These are phyloP conservation scores for Anoplopoma fimbria DNA, from an alignment of 2,113 vertebrate genomes.

Conservation along the genomic window DNA sequence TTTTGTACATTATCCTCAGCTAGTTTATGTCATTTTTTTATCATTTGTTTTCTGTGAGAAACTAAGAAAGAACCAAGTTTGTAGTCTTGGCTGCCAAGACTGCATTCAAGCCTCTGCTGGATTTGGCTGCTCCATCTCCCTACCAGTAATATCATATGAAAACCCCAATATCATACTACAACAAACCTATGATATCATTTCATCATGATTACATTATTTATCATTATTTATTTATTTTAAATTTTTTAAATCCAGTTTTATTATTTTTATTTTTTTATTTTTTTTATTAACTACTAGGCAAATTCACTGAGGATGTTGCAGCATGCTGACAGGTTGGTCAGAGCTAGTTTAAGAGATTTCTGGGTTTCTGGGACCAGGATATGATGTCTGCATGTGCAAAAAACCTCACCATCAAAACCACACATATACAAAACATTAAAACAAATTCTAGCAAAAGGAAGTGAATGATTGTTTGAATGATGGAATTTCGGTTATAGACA, in stretches of 20 bases:
- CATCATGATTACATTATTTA: not conserved
- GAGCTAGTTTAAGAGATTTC: not conserved
- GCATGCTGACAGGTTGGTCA: not conserved
- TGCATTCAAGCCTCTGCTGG: not conserved
- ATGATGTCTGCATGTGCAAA: not conserved
- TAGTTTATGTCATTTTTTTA: not conserved
- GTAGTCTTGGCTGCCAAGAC: not conserved
- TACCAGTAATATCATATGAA: not conserved
- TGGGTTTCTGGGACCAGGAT: not conserved
- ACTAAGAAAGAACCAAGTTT: not conserved
- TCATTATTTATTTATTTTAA: not conserved
- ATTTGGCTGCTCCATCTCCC: not conserved
- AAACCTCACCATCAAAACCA: not conserved
- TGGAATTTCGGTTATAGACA: not conserved
- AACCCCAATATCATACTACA: not conserved
- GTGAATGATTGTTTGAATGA: constrained; percentile 9
- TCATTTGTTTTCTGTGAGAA: not conserved
- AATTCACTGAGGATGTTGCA: not conserved
- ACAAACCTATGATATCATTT: not conserved
- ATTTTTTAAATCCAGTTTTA: not conserved
- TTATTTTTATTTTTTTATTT: not conserved
- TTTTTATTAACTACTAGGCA: not conserved
- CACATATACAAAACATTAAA: not conserved
- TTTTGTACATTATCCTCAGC: not conserved
- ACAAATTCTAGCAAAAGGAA: not conserved